Base-by-base conservation (phyloP, 2,113 vertebrate species). In the Hystrix cristata region DNA sequence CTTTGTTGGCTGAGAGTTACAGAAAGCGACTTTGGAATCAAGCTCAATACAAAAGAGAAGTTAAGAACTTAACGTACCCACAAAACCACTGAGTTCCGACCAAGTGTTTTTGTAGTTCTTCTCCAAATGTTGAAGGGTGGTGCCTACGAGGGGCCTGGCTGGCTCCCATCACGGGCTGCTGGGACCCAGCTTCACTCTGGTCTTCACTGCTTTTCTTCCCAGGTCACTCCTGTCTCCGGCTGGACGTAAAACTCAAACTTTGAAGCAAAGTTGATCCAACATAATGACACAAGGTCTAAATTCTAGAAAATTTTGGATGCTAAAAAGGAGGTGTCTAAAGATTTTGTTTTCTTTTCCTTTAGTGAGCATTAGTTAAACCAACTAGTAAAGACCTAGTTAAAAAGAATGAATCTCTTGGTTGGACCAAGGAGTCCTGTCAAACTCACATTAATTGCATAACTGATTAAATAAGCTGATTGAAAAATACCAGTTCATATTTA, bases 401-500 rank as follows among this genome's bases (percentile, higher is more conserved):
- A 76, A 83, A 76, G 64, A 59, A 31, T 12, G 29, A 65, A 83
- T 14, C 18, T 80, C 34, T 88, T 84, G 57, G 13, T 55, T 65
- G 46, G 90, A 72, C 18, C 16, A 64, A 76, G 19, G 18, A 34
- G 16, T 86, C 81, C 51, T 92, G 79, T 89, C 25, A 88, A 88
- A 65, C 12, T 16, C 83, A 60, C 8, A 55, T 9, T n/a, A 82
- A 81, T 55, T 19, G 6, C 38, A 38, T 1, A 91, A 18, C 34
- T 64, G 86, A 43, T 76, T 62, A 93, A 74, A 60, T 43, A 65
- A n/a, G 38, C 11, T 8, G 9, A 65, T 25, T 74, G 62, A 65
- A 94, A 95, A 94, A 79, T 55, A 48, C 38, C 18, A 53, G 60
- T 76, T 94, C 46, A 67, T 60, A 12, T 34, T 55, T 91, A 53